Evolutionary conservation across 2,888 invertebrate genomes (phyloP), one percentile per base, ranked within the genome.

Genomic region (Strigamia maritima): DNA sequence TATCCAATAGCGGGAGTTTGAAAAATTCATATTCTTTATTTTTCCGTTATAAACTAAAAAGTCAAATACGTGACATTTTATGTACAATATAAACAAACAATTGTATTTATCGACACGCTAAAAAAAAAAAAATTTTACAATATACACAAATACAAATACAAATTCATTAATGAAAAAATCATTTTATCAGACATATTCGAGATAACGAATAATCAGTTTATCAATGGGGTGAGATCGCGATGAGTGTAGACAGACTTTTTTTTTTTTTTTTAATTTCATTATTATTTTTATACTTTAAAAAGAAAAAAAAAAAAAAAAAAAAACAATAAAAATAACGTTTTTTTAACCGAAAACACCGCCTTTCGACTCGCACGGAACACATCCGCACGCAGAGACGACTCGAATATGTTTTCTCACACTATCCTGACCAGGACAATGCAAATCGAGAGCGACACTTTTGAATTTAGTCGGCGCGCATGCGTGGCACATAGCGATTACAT

Each of bases 381-480:
- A 77, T 10, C 44, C 44, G 44, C 77, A 77, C 28, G 77, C 16
- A 28, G 16, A 2, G 10, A 77, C 28, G 10, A 77, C 24, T 24
- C 22, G n/a, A 19, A 77, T 28, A 26, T 77, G 49, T 44, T 44
- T 77, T 22, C 77, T 44, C 19, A 77, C 28, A 22, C 26, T 40
- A n/a, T 77, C 77, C 14, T 26, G 0, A 16, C 24, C 49, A 1
- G 77, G 77, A 44, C 77, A 77, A 26, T 49, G 16, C 77, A 77
- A 49, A 22, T 77, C 77, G 7, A 77, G 49, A 14, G 77, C 77
- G 16, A 77, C 77, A 77, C 44, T 77, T 24, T 26, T 38, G 28
- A 77, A 77, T 24, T 77, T 44, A n/a, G 77, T 28, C 49, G 77
- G 77, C 6, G 49, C 44, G 77, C 77, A 77, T 44, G 40, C 49